Percentiles rank a stretch among this genome's conserved stretches.
phyloP scores from a whole-genome alignment of 2,888 invertebrate genomes.

The Drosophila affinis region DNA sequence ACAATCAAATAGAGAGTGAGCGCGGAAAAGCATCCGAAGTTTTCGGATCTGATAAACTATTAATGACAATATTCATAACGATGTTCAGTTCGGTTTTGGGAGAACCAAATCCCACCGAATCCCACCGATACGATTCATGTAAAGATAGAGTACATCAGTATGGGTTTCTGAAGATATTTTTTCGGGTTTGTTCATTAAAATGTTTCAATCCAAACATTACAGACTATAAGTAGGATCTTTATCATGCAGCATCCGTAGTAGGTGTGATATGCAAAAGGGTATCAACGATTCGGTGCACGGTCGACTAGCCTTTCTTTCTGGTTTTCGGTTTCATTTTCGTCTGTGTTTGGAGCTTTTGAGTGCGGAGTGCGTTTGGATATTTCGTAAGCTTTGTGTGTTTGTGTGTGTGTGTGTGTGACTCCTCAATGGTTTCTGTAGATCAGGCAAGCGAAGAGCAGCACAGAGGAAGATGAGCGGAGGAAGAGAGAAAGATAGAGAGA shows the following conservation, averaged over 20 bases:
- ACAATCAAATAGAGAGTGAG: too few relatives aligned
- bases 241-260: too few relatives aligned
- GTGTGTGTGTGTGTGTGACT: neutral
- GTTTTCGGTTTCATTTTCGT: conserved; percentile 30
- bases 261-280: neutral
- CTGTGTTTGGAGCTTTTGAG: conserved; percentile 28
- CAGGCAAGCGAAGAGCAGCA: conserved; percentile 2
- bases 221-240: neutral
- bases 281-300: neutral
- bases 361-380: conserved; percentile 31
- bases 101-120: too few relatives aligned
- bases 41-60: too few relatives aligned
- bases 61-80: too few relatives aligned
- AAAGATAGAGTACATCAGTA: too few relatives aligned
- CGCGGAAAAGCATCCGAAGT: too few relatives aligned
- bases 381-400: conserved; percentile 45
- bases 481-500: conserved; percentile 15
- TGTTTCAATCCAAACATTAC: too few relatives aligned
- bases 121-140: too few relatives aligned
- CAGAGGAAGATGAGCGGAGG: conserved; percentile 1
- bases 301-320: neutral
- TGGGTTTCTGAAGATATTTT: too few relatives aligned
- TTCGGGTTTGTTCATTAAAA: conserved; percentile 14
- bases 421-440: conserved; percentile 22
- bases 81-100: too few relatives aligned